Conservation (phyloP, 2,888 invertebrate species). For the Thecocarcelia acutangulata region DNA sequence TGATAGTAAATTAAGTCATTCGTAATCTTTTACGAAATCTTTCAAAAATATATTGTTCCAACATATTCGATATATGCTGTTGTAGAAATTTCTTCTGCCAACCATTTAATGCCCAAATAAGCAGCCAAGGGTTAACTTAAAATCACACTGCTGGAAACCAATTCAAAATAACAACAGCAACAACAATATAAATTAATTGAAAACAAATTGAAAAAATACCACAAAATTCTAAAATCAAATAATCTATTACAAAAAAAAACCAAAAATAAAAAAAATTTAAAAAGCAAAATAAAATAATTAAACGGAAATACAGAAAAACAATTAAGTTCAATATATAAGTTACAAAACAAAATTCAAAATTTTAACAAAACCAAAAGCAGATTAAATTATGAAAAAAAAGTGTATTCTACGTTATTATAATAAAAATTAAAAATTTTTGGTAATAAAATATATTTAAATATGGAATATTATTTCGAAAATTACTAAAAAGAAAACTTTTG, state of each 20-base stretch:
- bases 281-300: conserved; percentile 47
- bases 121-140: conserved; percentile 50
- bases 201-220: conserved; percentile 65
- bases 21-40: too few species aligned
- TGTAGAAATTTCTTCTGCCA: not conserved
- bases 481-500: not conserved
- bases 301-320: conserved; percentile 45
- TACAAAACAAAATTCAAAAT: conserved; percentile 77
- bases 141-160: conserved; percentile 64
- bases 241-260: conserved; percentile 46
- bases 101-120: not conserved
- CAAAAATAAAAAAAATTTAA: conserved; percentile 53
- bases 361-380: conserved; percentile 73
- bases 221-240: conserved; percentile 67
- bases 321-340: conserved; percentile 58
- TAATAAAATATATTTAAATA: conserved; percentile 44
- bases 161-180: conserved; percentile 52
- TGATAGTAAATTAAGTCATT: too few species aligned
- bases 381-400: conserved; percentile 75
- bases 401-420: conserved; percentile 78
- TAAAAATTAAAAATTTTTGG: conserved; percentile 63
- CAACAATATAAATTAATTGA: conserved; percentile 59
- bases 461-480: conserved; percentile 23
- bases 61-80: too few species aligned
- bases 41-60: too few species aligned